Evolutionary conservation across 1,140 invertebrate genomes (phyloP), one percentile per base, ranked within the genome.

Genomic region (Ptiloglossa arizonensis): DNA sequence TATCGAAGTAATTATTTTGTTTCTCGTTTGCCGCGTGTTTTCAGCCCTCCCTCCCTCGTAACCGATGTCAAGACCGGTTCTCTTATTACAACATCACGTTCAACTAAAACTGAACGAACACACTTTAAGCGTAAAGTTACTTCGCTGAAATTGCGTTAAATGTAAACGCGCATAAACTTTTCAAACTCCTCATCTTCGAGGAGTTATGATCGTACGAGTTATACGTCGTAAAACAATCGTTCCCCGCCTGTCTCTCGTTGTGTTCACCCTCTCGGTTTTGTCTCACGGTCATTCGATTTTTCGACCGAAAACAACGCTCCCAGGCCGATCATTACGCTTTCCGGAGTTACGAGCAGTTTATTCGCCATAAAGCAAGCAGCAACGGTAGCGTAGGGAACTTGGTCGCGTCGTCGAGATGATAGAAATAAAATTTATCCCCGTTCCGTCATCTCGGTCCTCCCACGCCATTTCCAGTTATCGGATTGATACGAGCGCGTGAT

Each of bases 311-410:
- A 63, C 64, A 73, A 56, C 60, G 59, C 72, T 69, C 73, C 29
- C 44, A 41, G 73, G 59, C 22, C 73, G 69, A 78, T 81, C 79
- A 81, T 83, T 81, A 83, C 75, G 56, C 74, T 79, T 79, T 79
- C n/a, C 72, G 66, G 50, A 82, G 70, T 81, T 82, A 84, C 75
- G 80, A 84, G 9, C 75, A 67, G 80, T 82, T 84, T 84, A 81
- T 74, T 82, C 71, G 63, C 70, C 66, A 71, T 82, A 76, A 82
- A 84, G 69, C 17, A 82, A 84, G 69, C 17, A 57, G 17, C 27
- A 19, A 69, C 44, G 52, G 27, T 48, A 68, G 44, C 8, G 50
- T 11, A 48, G 38, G 44, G 63, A 22, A n/a, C n/a, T n/a, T n/a
- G n/a, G n/a, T 19, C 17, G 27, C 57, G 15, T 68, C 57, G 56